Conservation (phyloP, 2,888 invertebrate genomes). For the Mimas tiliae region DNA sequence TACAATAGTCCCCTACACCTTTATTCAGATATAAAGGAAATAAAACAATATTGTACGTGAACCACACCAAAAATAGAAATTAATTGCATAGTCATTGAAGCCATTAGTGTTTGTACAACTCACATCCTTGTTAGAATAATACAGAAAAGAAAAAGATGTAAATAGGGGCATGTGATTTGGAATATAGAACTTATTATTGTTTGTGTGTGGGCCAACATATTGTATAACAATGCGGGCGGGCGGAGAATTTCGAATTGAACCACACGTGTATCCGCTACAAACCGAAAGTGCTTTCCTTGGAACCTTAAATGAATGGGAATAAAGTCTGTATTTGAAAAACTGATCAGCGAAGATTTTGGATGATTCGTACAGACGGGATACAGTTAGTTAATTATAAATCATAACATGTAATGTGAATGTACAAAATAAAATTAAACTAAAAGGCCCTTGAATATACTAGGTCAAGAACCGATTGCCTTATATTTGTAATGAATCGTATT, state of each 20-base stretch:
- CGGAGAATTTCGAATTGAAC: slow-evolving; percentile 40
- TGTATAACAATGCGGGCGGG: slow-evolving; percentile 53
- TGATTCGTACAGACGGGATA: slow-evolving; percentile 31
- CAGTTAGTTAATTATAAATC: slow-evolving; percentile 55
- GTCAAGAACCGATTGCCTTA: slow-evolving; percentile 22
- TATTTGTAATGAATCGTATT: too few species aligned
- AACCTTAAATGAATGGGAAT: not conserved
- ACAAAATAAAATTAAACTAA: slow-evolving; percentile 28
- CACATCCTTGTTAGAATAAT: slow-evolving; percentile 18
- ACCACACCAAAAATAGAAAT: slow-evolving; percentile 18
- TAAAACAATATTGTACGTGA: not conserved
- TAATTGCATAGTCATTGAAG: slow-evolving; percentile 20
- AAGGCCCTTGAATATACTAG: slow-evolving; percentile 25
- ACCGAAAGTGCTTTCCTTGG: slow-evolving; percentile 4
- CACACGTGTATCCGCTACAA: slow-evolving; percentile 45
- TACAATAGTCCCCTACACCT: not conserved
- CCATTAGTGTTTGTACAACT: slow-evolving; percentile 21
- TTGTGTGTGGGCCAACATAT: slow-evolving; percentile 42
- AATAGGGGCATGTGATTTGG: slow-evolving; percentile 18
- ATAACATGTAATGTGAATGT: slow-evolving; percentile 41
- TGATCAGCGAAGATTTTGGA: not conserved
- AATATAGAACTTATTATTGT: slow-evolving; percentile 23
- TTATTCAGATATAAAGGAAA: not conserved
- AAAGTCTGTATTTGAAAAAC: not conserved
- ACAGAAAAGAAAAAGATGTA: slow-evolving; percentile 17